Evolutionary conservation across 2,888 invertebrate genomes (phyloP).

Genomic region (Yponomeuta plumbellus): DNA sequence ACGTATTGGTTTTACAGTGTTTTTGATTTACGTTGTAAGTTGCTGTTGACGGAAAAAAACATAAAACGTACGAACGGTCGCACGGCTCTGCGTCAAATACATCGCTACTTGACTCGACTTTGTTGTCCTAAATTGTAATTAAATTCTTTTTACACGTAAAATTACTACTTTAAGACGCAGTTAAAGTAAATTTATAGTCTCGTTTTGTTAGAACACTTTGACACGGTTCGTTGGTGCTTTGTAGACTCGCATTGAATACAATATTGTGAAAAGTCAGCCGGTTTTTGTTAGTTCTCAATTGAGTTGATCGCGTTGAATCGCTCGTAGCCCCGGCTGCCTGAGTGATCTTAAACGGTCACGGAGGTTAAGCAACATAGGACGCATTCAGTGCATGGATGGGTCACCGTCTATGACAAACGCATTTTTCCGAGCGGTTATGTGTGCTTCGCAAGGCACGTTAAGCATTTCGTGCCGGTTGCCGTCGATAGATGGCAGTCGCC

Average conservation of each 20-base stretch:
- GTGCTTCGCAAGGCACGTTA: too few relatives aligned
- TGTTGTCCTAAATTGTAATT: slow-evolving; percentile 24
- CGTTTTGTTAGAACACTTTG: slow-evolving; percentile 4
- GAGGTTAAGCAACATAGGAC: too few relatives aligned
- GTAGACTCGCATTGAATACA: neutral
- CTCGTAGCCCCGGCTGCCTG: too few relatives aligned
- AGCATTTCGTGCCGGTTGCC: too few relatives aligned
- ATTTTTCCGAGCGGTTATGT: too few relatives aligned
- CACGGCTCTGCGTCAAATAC: slow-evolving; percentile 21
- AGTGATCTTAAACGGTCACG: too few relatives aligned
- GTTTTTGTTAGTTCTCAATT: too few relatives aligned
- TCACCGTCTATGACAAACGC: too few relatives aligned
- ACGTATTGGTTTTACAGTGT: slow-evolving; percentile 1
- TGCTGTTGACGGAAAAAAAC: neutral
- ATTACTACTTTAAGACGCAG: slow-evolving; percentile 14
- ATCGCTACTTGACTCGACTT: slow-evolving; percentile 22
- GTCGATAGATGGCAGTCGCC: too few relatives aligned
- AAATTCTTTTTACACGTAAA: slow-evolving; percentile 17
- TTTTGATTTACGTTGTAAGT: slow-evolving; percentile 3
- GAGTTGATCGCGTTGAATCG: too few relatives aligned
- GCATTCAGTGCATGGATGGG: too few relatives aligned
- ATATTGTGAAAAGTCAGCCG: neutral
- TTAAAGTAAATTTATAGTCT: slow-evolving; percentile 10
- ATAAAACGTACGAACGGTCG: slow-evolving; percentile 10
- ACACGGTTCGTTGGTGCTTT: neutral